Conservation (phyloP, 2,888 invertebrate genomes). For the Synergus japonicus region DNA sequence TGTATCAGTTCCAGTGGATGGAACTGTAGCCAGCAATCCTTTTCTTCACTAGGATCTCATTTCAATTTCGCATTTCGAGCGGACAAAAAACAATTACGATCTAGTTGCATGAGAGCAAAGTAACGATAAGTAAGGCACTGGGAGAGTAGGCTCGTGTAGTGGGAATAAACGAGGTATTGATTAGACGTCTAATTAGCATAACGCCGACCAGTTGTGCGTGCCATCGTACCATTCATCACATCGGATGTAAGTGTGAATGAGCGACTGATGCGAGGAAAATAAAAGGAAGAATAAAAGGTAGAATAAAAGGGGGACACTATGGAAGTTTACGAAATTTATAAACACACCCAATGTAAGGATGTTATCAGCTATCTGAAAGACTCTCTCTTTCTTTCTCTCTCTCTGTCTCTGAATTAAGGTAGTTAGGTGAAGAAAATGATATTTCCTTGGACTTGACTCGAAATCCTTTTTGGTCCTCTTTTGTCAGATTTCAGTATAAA, state of each 20-base stretch:
- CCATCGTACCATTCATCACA: conserved; percentile 65
- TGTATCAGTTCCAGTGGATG: conserved; percentile 21
- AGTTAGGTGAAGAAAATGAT: conserved; percentile 5
- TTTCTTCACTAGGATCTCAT: conserved; percentile 21
- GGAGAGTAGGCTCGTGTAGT: conserved; percentile 13
- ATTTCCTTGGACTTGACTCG: neutral
- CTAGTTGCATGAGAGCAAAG: conserved; percentile 9
- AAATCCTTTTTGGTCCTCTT: conserved; percentile 20
- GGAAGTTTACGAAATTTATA: conserved; percentile 26
- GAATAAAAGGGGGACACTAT: conserved; percentile 47
- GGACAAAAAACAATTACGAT: conserved; percentile 25
- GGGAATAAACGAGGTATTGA: conserved; percentile 62
- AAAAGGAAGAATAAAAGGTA: conserved; percentile 41
- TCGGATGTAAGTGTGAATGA: conserved; percentile 52
- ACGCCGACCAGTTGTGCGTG: conserved; percentile 62
- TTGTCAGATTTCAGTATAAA: conserved; percentile 40
- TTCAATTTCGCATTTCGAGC: conserved; percentile 27
- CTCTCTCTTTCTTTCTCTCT: neutral
- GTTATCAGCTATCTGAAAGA: conserved; percentile 11
- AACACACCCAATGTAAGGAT: conserved; percentile 3
- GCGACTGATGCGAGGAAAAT: conserved; percentile 51
- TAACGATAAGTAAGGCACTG: conserved; percentile 36
- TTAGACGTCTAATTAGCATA: conserved; percentile 70
- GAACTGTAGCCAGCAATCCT: neutral
- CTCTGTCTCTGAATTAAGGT: neutral